Evolutionary conservation across 2,113 vertebrate genomes (phyloP), one percentile per base, ranked within the genome.

Genomic region (Oryctolagus cuniculus): DNA sequence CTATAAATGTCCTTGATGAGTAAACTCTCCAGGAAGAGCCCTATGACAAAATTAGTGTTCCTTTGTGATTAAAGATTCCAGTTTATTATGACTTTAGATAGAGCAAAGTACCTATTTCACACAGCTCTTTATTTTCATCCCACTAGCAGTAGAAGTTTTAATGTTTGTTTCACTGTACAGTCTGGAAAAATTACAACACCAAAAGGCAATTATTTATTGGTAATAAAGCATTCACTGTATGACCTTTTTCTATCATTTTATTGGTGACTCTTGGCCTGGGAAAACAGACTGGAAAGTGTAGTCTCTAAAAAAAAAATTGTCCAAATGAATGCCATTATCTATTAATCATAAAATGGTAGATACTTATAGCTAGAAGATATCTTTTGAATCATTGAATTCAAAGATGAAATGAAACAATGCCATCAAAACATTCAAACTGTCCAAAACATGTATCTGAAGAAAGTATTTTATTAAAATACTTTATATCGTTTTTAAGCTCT

Each of bases 381-480:
- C 44, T 82, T 81, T 77, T 27, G 27, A 51, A 70, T 73, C 38
- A 53, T 44, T 83, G 61, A 24, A 12, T 77, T 82, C 51, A 29
- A 10, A 15, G 24, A 64, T 90, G 58, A 96, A 91, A 74, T 73
- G 25, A 95, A 95, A 31, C 79, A 9, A 67, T 63, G 3, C 22
- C 67, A 17, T 61, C 15, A 36, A 38, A 49, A 69, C 25, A 58
- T 21, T 58, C 53, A 77, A 2, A 64, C 3, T 93, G 75, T 94
- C 7, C 73, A 93, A 94, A 75, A 24, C 4, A 49, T 72, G 10
- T 31, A 72, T 72, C 61, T 72, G 63, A 82, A 90, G 64, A 21
- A 95, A 87, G 38, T 34, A 9, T 77, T 64, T 69, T 49, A 70
- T 87, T 19, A 49, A 80, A 93, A 66, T 91, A 51, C 31, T n/a